Base-by-base conservation (phyloP, 2,888 invertebrate genomes). In the Amphipyra tragopoginis region DNA sequence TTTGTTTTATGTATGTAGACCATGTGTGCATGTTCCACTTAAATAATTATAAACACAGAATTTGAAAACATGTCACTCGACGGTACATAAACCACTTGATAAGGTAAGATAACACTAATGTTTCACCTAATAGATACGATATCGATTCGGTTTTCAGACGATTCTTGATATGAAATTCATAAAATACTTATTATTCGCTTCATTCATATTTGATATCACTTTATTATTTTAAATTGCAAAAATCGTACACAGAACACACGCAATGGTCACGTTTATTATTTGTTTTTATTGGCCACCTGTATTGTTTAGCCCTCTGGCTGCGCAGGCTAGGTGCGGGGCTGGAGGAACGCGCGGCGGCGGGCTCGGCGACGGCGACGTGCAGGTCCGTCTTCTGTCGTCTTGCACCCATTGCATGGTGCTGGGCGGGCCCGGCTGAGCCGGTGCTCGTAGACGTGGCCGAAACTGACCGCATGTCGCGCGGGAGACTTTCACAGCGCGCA, bases 311-410 rank as follows among this genome's bases (percentile, higher is more conserved):
- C 59, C 94, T 86, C 76, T 94, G 94, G 80, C 93, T 93, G 64
- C 94, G 92, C 79, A 96, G 96, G 83, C 95, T 95, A 73, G 95
- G 95, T 10, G 94, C 93, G 9, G 94, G 95, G 79, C 93, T 93
- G 70, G 85, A 84, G 36, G 93, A 92, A 61, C 93, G 90, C 14
- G 83, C 87, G 62, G 87, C 80, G 11, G 88, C 79, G 49, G 94
- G 91, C 64, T 93, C 95, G 1, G 93, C 92, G 57, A 94, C 95
- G 2, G 93, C 92, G 62, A 94, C 94, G 76, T 93, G 95, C 13
- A 94, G 90, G 87, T 95, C 95, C 13, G 95, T 95, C 86, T 95
- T 93, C 92, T 96, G 88, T 91, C 97, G 69, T 78, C 96, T 74
- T 90, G 96, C 87, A 93, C 97, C 83, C 79, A 93, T 83, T 45